Conservation (phyloP, 2,797 vertebrate genomes). For the Sebastes elongatus region DNA sequence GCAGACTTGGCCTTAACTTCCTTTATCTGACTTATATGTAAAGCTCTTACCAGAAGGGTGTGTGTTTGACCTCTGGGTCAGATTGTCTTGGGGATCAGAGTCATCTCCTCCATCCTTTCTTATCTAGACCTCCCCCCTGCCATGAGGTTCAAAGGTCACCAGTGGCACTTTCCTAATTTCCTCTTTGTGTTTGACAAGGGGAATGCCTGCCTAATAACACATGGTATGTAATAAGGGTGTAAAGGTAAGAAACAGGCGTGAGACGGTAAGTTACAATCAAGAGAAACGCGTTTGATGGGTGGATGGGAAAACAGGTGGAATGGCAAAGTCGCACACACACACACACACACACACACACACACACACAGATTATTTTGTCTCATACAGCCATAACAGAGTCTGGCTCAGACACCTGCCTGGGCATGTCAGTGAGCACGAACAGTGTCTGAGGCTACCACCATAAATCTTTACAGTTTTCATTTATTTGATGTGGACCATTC, state of each 20-base stretch:
- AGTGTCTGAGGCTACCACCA: background rate
- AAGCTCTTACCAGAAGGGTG: background rate
- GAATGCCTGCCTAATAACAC: background rate
- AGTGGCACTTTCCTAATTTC: conserved; percentile 14
- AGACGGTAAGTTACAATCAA: background rate
- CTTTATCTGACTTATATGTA: background rate
- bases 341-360: background rate
- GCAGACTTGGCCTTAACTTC: background rate
- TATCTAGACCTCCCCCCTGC: background rate
- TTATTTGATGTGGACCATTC: conserved; percentile 12
- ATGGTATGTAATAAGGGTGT: background rate
- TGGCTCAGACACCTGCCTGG: conserved; percentile 35
- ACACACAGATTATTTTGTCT: conserved; percentile 16
- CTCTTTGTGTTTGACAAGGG: background rate
- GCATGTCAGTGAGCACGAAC: conserved; percentile 21
- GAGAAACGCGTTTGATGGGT: background rate
- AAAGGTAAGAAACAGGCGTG: background rate
- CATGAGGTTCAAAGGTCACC: conserved; percentile 14
- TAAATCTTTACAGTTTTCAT: conserved; percentile 36
- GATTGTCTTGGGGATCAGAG: background rate
- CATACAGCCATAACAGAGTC: conserved; percentile 29
- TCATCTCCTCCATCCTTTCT: background rate
- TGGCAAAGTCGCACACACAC: background rate
- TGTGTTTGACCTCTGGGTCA: conserved; percentile 3
- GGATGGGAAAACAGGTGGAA: background rate